Conservation (phyloP, 2,113 vertebrate genomes). For the Gambusia holbrooki region DNA sequence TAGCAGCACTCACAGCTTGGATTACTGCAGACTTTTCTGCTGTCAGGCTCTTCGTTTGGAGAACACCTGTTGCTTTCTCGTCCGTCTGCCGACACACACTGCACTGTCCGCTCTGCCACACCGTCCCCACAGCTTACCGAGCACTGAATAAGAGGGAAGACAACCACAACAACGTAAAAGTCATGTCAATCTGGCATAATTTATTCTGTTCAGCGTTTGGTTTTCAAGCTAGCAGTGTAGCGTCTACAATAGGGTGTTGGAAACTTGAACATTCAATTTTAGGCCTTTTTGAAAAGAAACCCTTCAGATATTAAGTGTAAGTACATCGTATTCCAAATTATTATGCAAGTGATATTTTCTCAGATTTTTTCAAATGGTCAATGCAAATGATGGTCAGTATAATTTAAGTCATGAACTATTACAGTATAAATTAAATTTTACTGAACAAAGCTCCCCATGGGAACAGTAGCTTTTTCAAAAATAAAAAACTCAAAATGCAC, state of each 20-base stretch:
- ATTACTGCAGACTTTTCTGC: slow-evolving; percentile 83
- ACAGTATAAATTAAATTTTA: too few relatives aligned
- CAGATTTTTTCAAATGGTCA: too few relatives aligned
- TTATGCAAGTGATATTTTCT: too few relatives aligned
- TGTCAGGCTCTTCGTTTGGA: slow-evolving; percentile 80
- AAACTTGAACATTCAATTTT: too few relatives aligned
- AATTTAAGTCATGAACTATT: too few relatives aligned
- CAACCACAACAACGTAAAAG: slow-evolving; percentile 5
- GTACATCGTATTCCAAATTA: too few relatives aligned
- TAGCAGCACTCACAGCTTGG: slow-evolving; percentile 86
- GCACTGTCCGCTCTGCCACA: slow-evolving; percentile 88
- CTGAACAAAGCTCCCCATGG: too few relatives aligned
- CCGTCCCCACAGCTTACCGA: slow-evolving; percentile 89
- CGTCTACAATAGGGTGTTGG: background rate
- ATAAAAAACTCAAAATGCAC: too few relatives aligned
- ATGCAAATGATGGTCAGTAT: too few relatives aligned
- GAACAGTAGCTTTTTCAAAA: too few relatives aligned
- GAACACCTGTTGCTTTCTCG: slow-evolving; percentile 82
- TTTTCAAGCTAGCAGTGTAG: background rate
- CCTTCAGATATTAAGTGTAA: too few relatives aligned
- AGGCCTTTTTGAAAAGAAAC: too few relatives aligned
- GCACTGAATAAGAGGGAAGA: slow-evolving; percentile 78
- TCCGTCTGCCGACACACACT: slow-evolving; percentile 85
- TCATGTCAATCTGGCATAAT: background rate
- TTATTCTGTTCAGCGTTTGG: background rate